A percentile compares a stretch with the other conserved stretches of the same genome.
phyloP scores from a whole-genome alignment of 2,888 invertebrate species.

The Nipponacmea schrenckii region DNA sequence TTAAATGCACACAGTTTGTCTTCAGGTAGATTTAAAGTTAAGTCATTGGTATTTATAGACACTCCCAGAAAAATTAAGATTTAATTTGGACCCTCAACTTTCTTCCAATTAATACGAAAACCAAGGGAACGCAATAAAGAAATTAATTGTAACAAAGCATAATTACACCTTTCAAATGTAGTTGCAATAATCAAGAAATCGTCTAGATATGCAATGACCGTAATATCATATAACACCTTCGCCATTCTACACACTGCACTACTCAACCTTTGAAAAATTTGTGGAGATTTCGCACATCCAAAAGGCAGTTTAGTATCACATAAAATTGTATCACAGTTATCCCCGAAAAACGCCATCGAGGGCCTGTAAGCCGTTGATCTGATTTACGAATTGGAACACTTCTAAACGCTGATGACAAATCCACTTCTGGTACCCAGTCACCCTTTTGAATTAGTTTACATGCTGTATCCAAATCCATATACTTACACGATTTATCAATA shows the following conservation, averaged over 20 bases:
- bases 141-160: background rate
- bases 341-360: slow-evolving; percentile 1
- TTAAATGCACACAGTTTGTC: background rate
- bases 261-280: slow-evolving; percentile 6
- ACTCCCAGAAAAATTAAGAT: slow-evolving; percentile 9
- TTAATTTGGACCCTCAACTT: background rate
- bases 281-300: slow-evolving; percentile 3
- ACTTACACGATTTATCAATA: background rate
- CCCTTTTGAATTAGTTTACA: background rate
- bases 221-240: background rate
- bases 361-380: slow-evolving; percentile 1
- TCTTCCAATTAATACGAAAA: slow-evolving; percentile 4
- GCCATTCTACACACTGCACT: slow-evolving; percentile 1
- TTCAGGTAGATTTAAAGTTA: background rate
- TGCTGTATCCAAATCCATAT: slow-evolving; percentile 10
- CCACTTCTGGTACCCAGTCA: background rate
- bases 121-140: slow-evolving; percentile 1
- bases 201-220: slow-evolving; percentile 1
- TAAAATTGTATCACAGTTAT: background rate
- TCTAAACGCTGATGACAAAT: background rate
- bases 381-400: slow-evolving; percentile 5
- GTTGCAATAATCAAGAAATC: slow-evolving; percentile 6
- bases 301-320: background rate
- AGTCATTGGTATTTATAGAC: slow-evolving; percentile 5
- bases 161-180: background rate